Conservation (phyloP, 2,888 invertebrate species). For the Eulithis testata region DNA sequence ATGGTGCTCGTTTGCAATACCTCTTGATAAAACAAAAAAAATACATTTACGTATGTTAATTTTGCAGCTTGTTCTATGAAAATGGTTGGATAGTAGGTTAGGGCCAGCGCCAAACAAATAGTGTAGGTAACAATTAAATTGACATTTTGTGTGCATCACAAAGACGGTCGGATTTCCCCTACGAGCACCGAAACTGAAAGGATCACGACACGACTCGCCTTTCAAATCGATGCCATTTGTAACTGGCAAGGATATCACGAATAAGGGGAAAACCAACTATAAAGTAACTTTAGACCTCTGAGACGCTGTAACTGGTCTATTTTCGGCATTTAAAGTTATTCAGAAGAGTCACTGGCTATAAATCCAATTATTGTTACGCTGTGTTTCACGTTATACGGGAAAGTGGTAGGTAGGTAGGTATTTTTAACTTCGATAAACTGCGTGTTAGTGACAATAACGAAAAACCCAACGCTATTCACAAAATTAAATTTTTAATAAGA, state of each 20-base stretch:
- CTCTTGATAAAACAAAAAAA: too few relatives aligned
- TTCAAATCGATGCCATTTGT: constrained; percentile 78
- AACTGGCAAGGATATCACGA: constrained; percentile 75
- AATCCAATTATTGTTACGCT: too few relatives aligned
- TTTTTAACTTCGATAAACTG: not conserved
- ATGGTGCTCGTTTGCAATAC: too few relatives aligned
- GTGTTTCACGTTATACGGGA: too few relatives aligned
- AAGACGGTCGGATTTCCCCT: constrained; percentile 64
- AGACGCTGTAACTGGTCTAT: constrained; percentile 50
- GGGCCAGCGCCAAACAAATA: constrained; percentile 8
- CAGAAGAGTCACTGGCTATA: not conserved
- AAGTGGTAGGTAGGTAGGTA: too few relatives aligned
- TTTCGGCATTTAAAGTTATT: constrained; percentile 39
- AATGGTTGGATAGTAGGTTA: not conserved
- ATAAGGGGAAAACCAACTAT: constrained; percentile 76
- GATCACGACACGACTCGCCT: constrained; percentile 82
- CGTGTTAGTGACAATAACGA: too few relatives aligned
- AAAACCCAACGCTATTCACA: too few relatives aligned
- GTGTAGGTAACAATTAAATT: constrained; percentile 27
- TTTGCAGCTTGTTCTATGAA: too few relatives aligned
- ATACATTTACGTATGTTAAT: too few relatives aligned
- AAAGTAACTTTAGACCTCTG: constrained; percentile 43
- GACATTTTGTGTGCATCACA: constrained; percentile 39
- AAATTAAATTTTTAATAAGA: not conserved
- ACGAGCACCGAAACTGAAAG: constrained; percentile 64